These are phyloP conservation scores for Gavia stellata DNA, from an alignment of 2,113 vertebrate species.

Conservation along the genomic window DNA sequence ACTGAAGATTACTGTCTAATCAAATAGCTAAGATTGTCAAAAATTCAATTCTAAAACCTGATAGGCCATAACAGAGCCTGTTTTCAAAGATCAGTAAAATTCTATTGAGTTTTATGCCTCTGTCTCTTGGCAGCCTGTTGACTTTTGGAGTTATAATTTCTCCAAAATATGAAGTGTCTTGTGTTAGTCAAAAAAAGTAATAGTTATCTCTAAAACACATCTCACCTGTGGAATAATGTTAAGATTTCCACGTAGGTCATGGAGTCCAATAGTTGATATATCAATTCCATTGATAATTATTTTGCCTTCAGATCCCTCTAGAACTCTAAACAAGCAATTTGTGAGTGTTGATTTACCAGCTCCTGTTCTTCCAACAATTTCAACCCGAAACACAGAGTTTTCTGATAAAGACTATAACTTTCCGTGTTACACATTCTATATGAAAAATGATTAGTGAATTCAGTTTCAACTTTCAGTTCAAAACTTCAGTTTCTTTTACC, in stretches of 20 bases:
- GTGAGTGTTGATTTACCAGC: constrained; percentile 64
- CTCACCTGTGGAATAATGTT: constrained; percentile 71
- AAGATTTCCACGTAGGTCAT: constrained; percentile 61
- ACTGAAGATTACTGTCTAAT: neutral
- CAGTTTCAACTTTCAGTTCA: neutral
- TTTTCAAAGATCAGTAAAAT: neutral
- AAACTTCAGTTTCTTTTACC: neutral
- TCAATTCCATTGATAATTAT: constrained; percentile 69
- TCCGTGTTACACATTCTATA: neutral
- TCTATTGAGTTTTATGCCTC: neutral
- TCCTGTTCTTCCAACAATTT: constrained; percentile 66
- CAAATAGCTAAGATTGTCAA: neutral
- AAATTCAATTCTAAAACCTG: neutral
- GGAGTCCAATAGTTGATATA: constrained; percentile 62
- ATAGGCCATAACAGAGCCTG: neutral
- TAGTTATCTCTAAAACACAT: neutral
- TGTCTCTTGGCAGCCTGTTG: neutral
- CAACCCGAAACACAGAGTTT: constrained; percentile 45
- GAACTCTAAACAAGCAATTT: constrained; percentile 64
- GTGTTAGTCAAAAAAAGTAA: neutral
- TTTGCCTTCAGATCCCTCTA: constrained; percentile 62
- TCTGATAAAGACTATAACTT: neutral
- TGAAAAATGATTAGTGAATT: neutral
- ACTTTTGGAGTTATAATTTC: neutral
- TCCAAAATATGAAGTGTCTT: neutral